Conservation (phyloP, 2,113 vertebrate genomes). For the Oreochromis spilurus region DNA sequence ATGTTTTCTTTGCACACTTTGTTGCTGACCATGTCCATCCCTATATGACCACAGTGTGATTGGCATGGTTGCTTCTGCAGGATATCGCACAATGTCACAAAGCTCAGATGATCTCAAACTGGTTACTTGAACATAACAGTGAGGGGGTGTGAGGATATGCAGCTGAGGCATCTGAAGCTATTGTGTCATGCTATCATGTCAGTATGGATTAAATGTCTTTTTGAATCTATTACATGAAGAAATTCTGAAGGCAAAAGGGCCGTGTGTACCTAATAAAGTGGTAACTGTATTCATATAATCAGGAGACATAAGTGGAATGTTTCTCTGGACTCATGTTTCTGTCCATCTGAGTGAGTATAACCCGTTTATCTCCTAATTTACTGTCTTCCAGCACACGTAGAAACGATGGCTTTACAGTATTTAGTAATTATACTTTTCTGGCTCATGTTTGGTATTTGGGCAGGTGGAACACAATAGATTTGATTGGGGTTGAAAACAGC, state of each 20-base stretch:
- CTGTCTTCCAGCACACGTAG: fast-evolving
- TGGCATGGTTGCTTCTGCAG: background rate
- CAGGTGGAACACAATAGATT: background rate
- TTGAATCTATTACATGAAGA: fast-evolving
- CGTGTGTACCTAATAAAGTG: background rate
- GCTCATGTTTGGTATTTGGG: background rate
- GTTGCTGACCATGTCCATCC: background rate
- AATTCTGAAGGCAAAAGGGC: background rate
- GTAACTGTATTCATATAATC: background rate
- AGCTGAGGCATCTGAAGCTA: background rate
- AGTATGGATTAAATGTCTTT: background rate
- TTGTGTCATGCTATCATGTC: background rate
- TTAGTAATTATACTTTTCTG: background rate
- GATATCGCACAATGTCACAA: too few species aligned
- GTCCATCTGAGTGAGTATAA: background rate
- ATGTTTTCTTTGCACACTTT: background rate
- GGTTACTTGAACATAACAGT: background rate
- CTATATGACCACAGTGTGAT: background rate
- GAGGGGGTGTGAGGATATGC: too few species aligned
- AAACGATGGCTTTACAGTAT: background rate
- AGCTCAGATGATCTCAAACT: background rate
- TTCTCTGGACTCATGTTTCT: background rate
- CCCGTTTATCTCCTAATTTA: background rate
- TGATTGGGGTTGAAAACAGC: background rate
- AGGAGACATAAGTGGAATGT: background rate